Evolutionary conservation across 2,888 invertebrate species (phyloP).

Genomic region (Perizoma flavofasciatum): DNA sequence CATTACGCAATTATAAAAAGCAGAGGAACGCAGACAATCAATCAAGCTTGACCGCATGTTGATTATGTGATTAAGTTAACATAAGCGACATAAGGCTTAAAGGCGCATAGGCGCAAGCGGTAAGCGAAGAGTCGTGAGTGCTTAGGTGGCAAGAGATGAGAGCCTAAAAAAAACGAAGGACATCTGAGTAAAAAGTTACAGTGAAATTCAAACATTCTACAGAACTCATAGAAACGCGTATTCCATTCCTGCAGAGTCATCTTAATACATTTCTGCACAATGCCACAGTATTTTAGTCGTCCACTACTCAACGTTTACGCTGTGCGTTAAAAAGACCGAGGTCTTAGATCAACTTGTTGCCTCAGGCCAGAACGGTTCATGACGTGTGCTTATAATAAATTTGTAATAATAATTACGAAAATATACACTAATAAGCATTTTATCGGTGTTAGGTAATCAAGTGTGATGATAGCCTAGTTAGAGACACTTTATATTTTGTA

Average conservation of each 20-base stretch:
- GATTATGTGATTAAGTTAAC: slow-evolving; percentile 71
- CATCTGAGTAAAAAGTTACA: neutral
- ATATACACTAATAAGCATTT: slow-evolving; percentile 37
- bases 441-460: slow-evolving; percentile 35
- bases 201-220: slow-evolving; percentile 1
- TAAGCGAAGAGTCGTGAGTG: neutral
- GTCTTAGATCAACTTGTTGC: slow-evolving; percentile 29
- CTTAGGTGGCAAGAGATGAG: neutral
- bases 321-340: slow-evolving; percentile 11
- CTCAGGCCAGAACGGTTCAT: slow-evolving; percentile 33
- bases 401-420: slow-evolving; percentile 40
- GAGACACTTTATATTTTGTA: slow-evolving; percentile 33
- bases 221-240: slow-evolving; percentile 11
- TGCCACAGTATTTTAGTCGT: slow-evolving; percentile 8
- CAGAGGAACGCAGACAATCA: slow-evolving; percentile 55
- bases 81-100: slow-evolving; percentile 29
- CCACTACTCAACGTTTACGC: slow-evolving; percentile 9
- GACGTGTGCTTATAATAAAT: slow-evolving; percentile 38
- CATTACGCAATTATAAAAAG: slow-evolving; percentile 55
- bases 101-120: slow-evolving; percentile 15
- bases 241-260: slow-evolving; percentile 21
- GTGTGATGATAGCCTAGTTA: slow-evolving; percentile 32
- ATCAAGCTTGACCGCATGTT: slow-evolving; percentile 61
- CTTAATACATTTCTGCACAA: slow-evolving; percentile 10
- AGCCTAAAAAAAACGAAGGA: neutral